Evolutionary conservation across 2,888 invertebrate species (phyloP).

Genomic region (Psococerastis gibbosa): DNA sequence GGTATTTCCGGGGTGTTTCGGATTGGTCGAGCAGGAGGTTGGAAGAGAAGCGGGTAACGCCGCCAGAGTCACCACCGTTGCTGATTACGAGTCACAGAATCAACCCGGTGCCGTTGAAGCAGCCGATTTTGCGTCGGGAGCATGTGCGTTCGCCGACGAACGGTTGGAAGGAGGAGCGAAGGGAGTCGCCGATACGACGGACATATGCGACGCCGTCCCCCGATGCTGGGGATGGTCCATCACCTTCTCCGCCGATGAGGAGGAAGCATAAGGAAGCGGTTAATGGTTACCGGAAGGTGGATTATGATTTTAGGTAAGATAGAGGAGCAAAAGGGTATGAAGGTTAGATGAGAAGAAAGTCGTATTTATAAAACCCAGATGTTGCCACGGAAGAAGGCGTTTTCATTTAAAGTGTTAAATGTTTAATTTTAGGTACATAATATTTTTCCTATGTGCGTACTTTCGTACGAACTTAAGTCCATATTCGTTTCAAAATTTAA

Average conservation of each 20-base stretch:
- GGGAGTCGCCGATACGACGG: neutral
- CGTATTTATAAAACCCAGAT: too few species aligned
- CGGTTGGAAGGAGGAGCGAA: neutral
- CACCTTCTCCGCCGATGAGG: slow-evolving; percentile 4
- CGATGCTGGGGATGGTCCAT: neutral
- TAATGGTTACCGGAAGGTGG: neutral
- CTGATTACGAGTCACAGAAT: slow-evolving; percentile 6
- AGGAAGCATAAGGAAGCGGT: neutral
- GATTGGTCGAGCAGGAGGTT: slow-evolving; percentile 3
- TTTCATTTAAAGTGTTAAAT: too few species aligned
- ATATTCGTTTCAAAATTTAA: too few species aligned
- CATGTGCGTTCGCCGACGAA: neutral
- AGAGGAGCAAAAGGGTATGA: too few species aligned
- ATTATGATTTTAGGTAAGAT: neutral
- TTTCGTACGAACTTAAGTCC: too few species aligned
- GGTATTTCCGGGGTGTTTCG: slow-evolving; percentile 2
- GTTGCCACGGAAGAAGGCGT: too few species aligned
- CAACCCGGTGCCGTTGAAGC: neutral
- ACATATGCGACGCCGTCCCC: slow-evolving; percentile 7
- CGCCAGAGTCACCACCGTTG: slow-evolving; percentile 5
- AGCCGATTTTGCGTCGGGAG: neutral
- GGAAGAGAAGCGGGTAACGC: neutral
- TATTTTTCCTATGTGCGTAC: too few species aligned
- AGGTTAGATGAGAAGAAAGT: too few species aligned
- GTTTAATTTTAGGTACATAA: too few species aligned